Conservation (phyloP, 2,797 vertebrate species). For the Denticeps clupeoides region DNA sequence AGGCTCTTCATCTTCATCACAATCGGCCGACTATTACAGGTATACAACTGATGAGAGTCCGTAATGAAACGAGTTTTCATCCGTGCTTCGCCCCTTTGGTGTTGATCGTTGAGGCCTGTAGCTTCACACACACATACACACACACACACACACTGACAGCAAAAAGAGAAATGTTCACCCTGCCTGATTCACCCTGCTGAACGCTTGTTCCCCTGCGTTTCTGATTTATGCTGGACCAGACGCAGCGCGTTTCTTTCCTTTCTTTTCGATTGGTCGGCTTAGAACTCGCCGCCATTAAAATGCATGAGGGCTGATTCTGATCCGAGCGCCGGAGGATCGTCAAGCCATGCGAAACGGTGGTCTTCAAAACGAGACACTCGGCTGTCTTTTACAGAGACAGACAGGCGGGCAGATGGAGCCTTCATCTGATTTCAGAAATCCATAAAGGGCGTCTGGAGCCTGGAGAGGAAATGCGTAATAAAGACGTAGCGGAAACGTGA, state of each 20-base stretch:
- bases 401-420: neutral
- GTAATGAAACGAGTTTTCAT: too few relatives aligned
- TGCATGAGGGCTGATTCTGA: slow-evolving; percentile 40
- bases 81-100: too few relatives aligned
- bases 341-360: neutral
- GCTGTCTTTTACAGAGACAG: neutral
- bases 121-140: too few relatives aligned
- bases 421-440: neutral
- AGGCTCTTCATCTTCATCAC: too few relatives aligned
- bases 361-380: neutral
- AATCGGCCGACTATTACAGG: too few relatives aligned
- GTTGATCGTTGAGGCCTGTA: too few relatives aligned
- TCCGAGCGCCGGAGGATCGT: slow-evolving; percentile 20
- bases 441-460: slow-evolving; percentile 8
- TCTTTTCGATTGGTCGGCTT: slow-evolving; percentile 28
- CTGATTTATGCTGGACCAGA: slow-evolving; percentile 53
- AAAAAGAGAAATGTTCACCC: too few relatives aligned
- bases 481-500: too few relatives aligned
- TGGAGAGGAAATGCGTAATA: slow-evolving; percentile 3
- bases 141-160: too few relatives aligned
- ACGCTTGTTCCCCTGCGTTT: slow-evolving; percentile 31
- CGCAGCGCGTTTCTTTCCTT: slow-evolving; percentile 46
- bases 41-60: too few relatives aligned
- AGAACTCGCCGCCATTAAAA: slow-evolving; percentile 47
- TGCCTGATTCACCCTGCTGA: too few relatives aligned